phyloP scores from a whole-genome alignment of 2,888 invertebrate genomes.

The Agrochola lota region DNA sequence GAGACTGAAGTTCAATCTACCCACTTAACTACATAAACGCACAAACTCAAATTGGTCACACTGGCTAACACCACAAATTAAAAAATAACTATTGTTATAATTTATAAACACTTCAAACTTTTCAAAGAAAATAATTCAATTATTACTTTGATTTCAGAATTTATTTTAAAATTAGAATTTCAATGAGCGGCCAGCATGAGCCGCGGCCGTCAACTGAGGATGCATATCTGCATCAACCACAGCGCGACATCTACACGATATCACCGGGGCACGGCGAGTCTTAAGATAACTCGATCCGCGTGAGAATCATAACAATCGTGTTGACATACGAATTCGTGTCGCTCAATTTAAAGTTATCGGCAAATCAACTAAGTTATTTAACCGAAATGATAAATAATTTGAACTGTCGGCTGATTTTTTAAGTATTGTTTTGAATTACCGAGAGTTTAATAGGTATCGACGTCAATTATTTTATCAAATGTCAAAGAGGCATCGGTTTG shows the following conservation, averaged over 20 bases:
- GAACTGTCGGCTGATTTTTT: not conserved
- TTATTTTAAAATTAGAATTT: conserved; percentile 51
- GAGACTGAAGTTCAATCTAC: conserved; percentile 14
- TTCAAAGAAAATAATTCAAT: not conserved
- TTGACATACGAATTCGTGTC: conserved; percentile 62
- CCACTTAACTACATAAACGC: conserved; percentile 16
- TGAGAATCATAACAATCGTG: conserved; percentile 75
- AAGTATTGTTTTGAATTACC: not conserved
- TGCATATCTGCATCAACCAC: conserved; percentile 76
- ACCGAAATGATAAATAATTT: conserved; percentile 31
- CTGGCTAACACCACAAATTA: not conserved
- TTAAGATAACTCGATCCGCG: conserved; percentile 75
- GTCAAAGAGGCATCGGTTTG: conserved; percentile 12
- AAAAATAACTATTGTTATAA: not conserved
- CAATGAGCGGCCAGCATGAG: conserved; percentile 77
- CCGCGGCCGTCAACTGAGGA: conserved; percentile 81
- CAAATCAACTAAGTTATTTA: conserved; percentile 14
- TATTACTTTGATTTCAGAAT: conserved; percentile 1
- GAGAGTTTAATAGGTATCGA: not conserved
- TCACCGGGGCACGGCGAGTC: conserved; percentile 74
- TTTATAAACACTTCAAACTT: conserved; percentile 23
- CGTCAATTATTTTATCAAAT: conserved; percentile 10
- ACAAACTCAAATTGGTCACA: conserved; percentile 12
- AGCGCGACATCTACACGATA: conserved; percentile 71
- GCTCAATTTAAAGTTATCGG: conserved; percentile 46